Conservation (phyloP, 2,113 vertebrate genomes). For the Cyprinus carpio region DNA sequence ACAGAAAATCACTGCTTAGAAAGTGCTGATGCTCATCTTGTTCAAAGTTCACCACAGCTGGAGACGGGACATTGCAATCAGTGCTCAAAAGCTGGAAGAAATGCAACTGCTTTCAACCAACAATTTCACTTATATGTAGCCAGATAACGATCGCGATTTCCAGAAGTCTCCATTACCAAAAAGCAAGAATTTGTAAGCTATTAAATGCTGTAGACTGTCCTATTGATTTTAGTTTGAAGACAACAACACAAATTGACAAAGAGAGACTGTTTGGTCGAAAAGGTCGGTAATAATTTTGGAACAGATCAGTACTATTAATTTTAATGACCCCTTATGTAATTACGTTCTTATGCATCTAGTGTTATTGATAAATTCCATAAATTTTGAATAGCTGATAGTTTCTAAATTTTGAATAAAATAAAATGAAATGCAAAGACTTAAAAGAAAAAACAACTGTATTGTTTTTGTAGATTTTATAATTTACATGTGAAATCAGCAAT, state of each 20-base stretch:
- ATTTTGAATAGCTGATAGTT: not conserved
- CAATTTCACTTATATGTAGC: not conserved
- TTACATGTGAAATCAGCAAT: not conserved
- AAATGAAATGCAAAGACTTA: not conserved
- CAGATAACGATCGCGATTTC: not conserved
- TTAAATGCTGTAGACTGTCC: no score
- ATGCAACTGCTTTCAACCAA: not conserved
- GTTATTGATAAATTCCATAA: not conserved
- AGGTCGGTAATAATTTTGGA: not conserved
- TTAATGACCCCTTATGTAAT: not conserved
- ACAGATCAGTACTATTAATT: not conserved
- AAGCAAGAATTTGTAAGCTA: not conserved
- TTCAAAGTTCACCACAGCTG: conserved; percentile 14
- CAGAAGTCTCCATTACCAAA: not conserved
- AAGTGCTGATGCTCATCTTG: not conserved
- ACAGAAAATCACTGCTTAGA: not conserved
- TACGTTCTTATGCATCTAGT: not conserved
- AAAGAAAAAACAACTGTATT: not conserved
- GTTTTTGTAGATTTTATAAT: not conserved
- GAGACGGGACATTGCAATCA: not conserved
- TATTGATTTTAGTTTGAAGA: not conserved
- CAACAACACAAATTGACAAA: not conserved
- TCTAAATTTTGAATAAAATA: no score
- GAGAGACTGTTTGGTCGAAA: not conserved
- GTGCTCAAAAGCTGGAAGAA: not conserved